Base-by-base conservation (phyloP, 1,140 invertebrate genomes). In the Drosophila triauraria region DNA sequence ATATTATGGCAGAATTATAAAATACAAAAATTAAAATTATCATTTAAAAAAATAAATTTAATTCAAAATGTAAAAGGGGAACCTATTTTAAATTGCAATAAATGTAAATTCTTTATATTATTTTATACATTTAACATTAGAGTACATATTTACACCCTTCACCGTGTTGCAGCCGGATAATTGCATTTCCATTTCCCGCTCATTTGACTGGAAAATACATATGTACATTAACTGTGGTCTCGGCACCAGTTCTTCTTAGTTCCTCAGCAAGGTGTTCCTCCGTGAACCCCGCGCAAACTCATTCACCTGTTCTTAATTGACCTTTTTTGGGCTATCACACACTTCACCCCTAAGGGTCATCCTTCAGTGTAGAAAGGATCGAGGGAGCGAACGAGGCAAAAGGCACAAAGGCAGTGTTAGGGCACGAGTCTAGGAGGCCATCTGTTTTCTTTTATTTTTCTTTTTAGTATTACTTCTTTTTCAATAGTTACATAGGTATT, bases 261-360 rank as follows among this genome's bases (percentile, higher is more conserved):
- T 38, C 13, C 51, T 38, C 15, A 10, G 51, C 51, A 54, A 54
- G 32, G 32, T 38, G 32, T 20, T 23, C 12, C 51, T 40, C 7
- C 13, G 9, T 23, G 4, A 35, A 70, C 35, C 42, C 67, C 82
- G 75, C 83, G 74, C 70, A 67, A 78, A 67, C 70, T 75, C 56
- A 62, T 65, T 90, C 85, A 90, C 85, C 85, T 90, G 85, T 91
- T 90, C 71, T 82, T 90, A 90, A 91, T 90, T 90, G 81, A 87
- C 83, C 83, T 87, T 88, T 80, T 83, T 56, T 30, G 43, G 58
- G 46, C 46, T 65, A 50, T 61, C 42, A 60, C 60, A 65, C 42
- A 54, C 23, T 42, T 82, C 70, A 70, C 47, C 62, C 27, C 44
- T 86, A 53, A 69, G 74, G 79, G 70, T 83, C 71, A 38, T 38